A percentile compares a stretch with the other conserved stretches of the same genome.
These are phyloP conservation scores for Monochamus alternatus DNA, from an alignment of 2,888 invertebrate species.

Conservation along the genomic window DNA sequence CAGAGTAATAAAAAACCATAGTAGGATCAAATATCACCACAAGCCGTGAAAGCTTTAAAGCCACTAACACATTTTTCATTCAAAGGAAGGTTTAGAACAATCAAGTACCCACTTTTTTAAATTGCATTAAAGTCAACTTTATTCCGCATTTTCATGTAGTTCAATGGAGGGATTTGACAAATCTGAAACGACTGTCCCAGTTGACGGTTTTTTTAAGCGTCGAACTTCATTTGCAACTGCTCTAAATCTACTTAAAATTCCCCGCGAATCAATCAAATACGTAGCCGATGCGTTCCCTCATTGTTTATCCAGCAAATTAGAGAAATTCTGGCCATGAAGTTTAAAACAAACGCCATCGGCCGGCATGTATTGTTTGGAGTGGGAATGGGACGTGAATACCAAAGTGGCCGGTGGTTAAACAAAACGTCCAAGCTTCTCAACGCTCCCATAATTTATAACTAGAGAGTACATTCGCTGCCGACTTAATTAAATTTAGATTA, in stretches of 20 bases:
- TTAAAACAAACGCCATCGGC: conserved; percentile 34
- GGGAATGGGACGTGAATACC: conserved; percentile 43
- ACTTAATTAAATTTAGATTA: conserved; percentile 65
- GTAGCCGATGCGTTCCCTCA: background rate
- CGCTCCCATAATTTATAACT: conserved; percentile 46
- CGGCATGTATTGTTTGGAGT: conserved; percentile 39
- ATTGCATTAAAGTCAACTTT: too few species aligned
- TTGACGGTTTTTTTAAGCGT: background rate
- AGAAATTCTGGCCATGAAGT: conserved; percentile 17
- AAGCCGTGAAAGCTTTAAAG: too few species aligned
- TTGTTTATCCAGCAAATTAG: conserved; percentile 23
- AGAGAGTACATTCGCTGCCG: conserved; percentile 50
- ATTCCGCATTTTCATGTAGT: too few species aligned
- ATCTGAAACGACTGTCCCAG: background rate
- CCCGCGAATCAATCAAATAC: conserved; percentile 12
- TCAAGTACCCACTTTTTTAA: too few species aligned
- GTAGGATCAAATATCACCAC: too few species aligned
- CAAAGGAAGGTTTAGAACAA: too few species aligned
- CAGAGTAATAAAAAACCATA: too few species aligned
- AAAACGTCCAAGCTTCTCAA: conserved; percentile 42
- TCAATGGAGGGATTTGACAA: background rate
- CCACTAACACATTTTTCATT: too few species aligned
- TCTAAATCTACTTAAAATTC: conserved; percentile 4
- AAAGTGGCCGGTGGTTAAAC: conserved; percentile 48
- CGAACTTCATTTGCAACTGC: background rate